Percentiles rank a stretch among this genome's conserved stretches.
Conservation (phyloP, 2,888 invertebrate genomes). For the Hyposoter didymator region DNA sequence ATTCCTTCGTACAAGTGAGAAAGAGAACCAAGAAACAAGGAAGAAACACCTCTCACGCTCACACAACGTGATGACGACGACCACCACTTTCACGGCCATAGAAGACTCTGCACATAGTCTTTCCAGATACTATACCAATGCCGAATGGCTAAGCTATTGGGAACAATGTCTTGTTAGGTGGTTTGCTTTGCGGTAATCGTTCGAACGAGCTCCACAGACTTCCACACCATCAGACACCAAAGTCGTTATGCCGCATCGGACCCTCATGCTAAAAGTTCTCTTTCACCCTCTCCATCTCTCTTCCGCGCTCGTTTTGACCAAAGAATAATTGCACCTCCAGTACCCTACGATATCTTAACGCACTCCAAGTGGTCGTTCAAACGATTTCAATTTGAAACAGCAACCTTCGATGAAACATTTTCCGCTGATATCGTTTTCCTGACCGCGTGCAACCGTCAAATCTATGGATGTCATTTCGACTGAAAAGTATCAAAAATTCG, state of each 20-base stretch:
- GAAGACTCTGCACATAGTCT: conserved; percentile 47
- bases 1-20: conserved; percentile 42
- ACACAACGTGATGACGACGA: conserved; percentile 37
- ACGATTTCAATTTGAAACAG: conserved; percentile 7
- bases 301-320: conserved; percentile 43
- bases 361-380: not conserved
- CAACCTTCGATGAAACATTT: not conserved
- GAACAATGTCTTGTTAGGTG: conserved; percentile 83
- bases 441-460: not conserved
- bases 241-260: conserved; percentile 58
- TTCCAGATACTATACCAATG: conserved; percentile 62
- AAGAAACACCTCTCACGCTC: conserved; percentile 52
- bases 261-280: conserved; percentile 22
- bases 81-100: conserved; percentile 47
- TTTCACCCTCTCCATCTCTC: not conserved
- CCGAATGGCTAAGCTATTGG: conserved; percentile 80
- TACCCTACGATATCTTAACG: not conserved
- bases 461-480: not conserved
- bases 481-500: not conserved
- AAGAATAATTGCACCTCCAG: conserved; percentile 52
- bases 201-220: conserved; percentile 75
- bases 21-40: conserved; percentile 35
- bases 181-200: conserved; percentile 82
- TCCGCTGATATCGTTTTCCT: not conserved
- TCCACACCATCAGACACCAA: conserved; percentile 49